These are phyloP conservation scores for Strigamia transsilvanica DNA, from an alignment of 2,888 invertebrate species.

Conservation along the genomic window DNA sequence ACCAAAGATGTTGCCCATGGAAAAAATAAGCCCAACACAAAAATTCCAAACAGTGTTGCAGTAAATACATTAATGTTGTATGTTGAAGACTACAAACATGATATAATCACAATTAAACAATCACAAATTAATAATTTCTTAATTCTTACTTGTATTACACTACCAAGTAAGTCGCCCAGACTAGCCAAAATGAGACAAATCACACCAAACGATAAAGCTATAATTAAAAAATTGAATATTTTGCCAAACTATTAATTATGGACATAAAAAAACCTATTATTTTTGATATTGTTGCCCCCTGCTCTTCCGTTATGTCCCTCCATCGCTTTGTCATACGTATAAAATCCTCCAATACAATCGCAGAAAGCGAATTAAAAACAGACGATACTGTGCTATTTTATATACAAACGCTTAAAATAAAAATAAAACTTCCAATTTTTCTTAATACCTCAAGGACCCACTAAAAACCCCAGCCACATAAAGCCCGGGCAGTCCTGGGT, in stretches of 20 bases:
- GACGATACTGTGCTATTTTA: slow-evolving; percentile 51
- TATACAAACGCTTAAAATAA: not conserved
- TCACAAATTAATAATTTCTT: not conserved
- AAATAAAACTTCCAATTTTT: not conserved
- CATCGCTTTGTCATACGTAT: slow-evolving; percentile 7
- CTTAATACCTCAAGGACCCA: slow-evolving; percentile 50
- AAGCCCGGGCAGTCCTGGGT: slow-evolving; percentile 49
- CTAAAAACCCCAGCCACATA: slow-evolving; percentile 53
- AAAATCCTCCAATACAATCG: slow-evolving; percentile 48
- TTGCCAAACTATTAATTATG: too few species aligned
- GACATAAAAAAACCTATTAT: not conserved
- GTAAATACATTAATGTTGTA: slow-evolving; percentile 27
- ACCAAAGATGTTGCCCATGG: slow-evolving; percentile 39
- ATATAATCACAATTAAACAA: not conserved
- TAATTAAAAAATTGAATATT: not conserved
- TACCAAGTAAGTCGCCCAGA: slow-evolving; percentile 43
- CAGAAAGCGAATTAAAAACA: slow-evolving; percentile 50
- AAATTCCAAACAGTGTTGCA: slow-evolving; percentile 10
- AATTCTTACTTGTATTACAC: slow-evolving; percentile 44
- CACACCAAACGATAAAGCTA: slow-evolving; percentile 46
- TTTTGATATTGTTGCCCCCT: slow-evolving; percentile 50
- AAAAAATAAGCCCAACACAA: slow-evolving; percentile 42
- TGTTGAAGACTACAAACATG: slow-evolving; percentile 8
- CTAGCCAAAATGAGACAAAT: slow-evolving; percentile 34
- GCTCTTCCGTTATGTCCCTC: slow-evolving; percentile 48